Conservation (phyloP, 2,888 invertebrate species). For the Phengaris arion region DNA sequence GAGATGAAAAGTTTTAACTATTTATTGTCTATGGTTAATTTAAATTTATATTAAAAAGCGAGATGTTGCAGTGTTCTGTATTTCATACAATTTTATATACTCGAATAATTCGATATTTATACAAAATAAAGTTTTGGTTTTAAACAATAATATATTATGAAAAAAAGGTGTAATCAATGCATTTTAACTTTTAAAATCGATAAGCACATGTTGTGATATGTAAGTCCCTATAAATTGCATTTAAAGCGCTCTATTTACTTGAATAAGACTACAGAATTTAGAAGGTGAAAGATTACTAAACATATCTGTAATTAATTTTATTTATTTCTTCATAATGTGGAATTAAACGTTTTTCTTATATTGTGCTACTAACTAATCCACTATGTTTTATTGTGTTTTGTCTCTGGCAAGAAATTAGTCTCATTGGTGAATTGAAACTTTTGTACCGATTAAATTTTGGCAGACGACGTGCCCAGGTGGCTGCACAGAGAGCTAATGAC, state of each 20-base stretch:
- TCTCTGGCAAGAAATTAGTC: not conserved
- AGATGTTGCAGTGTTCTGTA: slow-evolving; percentile 4
- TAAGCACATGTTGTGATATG: not conserved
- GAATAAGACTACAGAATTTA: not conserved
- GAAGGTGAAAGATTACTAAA: not conserved
- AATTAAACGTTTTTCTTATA: not conserved
- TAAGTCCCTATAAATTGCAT: not conserved
- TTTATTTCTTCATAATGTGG: not conserved
- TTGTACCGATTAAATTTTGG: slow-evolving; percentile 33
- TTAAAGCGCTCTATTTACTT: slow-evolving; percentile 5
- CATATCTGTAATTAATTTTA: not conserved
- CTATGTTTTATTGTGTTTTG: slow-evolving; percentile 6
- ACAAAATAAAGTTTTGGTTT: not conserved
- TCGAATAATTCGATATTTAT: not conserved
- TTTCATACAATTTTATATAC: not conserved
- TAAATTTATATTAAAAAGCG: not conserved
- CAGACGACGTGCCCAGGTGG: slow-evolving; percentile 31
- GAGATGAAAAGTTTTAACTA: not conserved
- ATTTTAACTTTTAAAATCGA: not conserved
- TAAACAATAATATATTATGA: too few relatives aligned
- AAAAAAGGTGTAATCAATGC: too few relatives aligned
- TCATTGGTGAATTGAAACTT: slow-evolving; percentile 30
- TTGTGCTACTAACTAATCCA: slow-evolving; percentile 2
- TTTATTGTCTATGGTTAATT: slow-evolving; percentile 2
- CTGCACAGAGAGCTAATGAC: slow-evolving; percentile 31